Percentiles rank a stretch among this genome's conserved stretches.
Evolutionary conservation across 2,113 vertebrate species (phyloP).

Genomic region (Sterrhoptilus dennistouni): DNA sequence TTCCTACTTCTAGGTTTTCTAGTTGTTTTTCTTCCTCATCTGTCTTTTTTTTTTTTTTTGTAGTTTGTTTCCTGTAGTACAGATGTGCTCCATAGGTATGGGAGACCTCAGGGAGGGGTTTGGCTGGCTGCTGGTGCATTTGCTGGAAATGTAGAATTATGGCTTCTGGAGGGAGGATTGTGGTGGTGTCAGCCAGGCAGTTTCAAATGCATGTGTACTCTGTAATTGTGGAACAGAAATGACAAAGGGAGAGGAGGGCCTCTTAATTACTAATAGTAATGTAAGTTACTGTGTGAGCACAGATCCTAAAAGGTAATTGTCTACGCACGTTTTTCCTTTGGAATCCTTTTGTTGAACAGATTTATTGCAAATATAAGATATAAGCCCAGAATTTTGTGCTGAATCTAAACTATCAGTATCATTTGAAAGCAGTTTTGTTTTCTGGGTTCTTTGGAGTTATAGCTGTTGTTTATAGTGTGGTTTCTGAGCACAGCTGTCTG

Average conservation of each 20-base stretch:
- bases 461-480: not conserved
- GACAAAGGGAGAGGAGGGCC: conserved; percentile 38
- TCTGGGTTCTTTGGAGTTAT: not conserved
- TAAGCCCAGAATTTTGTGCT: not conserved
- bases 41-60: not conserved
- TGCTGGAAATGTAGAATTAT: not conserved
- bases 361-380: not conserved
- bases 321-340: not conserved
- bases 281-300: conserved; percentile 1
- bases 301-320: conserved; percentile 19
- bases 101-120: not conserved
- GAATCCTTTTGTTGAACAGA: not conserved
- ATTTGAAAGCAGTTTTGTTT: not conserved
- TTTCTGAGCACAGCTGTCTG: not conserved
- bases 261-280: conserved; percentile 41
- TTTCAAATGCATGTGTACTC: not conserved
- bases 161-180: not conserved
- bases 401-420: not conserved
- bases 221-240: conserved; percentile 23
- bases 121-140: not conserved
- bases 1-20: not conserved
- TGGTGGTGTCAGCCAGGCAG: not conserved
- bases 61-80: not conserved
- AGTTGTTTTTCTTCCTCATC: not conserved
- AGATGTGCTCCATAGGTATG: not conserved